Conservation (phyloP, 1,140 invertebrate species). For the Phymorhynchus buccinoides region DNA sequence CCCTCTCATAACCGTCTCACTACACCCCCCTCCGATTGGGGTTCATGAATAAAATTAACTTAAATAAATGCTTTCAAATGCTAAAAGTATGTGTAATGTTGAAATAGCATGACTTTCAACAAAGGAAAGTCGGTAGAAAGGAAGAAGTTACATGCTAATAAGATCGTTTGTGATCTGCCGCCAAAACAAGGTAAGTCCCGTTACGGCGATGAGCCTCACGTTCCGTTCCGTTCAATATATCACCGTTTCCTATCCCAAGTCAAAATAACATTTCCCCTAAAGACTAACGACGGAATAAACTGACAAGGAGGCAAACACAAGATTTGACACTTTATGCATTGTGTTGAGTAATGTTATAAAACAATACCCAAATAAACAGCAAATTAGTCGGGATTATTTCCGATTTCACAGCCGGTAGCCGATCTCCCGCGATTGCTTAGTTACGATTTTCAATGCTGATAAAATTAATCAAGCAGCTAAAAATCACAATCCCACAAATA, state of each 20-base stretch:
- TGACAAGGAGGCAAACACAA: no score
- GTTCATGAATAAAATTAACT: no score
- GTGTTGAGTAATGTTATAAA: no score
- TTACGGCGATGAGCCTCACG: slow-evolving; percentile 29
- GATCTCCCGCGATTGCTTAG: slow-evolving; percentile 26
- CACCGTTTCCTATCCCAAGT: background rate
- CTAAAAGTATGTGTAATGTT: no score
- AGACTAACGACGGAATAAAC: no score
- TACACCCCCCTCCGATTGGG: background rate
- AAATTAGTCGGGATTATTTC: no score
- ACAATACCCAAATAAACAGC: no score
- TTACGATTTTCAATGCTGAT: background rate
- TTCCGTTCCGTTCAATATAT: slow-evolving; percentile 1
- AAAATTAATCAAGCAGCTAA: background rate
- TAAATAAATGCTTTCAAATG: no score
- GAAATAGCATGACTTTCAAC: no score
- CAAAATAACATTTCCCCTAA: no score
- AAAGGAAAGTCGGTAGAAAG: no score
- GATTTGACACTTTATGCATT: no score
- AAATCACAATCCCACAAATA: background rate
- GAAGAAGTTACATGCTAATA: background rate
- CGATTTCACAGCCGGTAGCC: background rate
- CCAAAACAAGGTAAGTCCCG: slow-evolving; percentile 21
- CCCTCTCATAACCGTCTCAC: background rate
- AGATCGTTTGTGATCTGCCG: slow-evolving; percentile 31